Evolutionary conservation across 2,113 vertebrate genomes (phyloP).

Genomic region (Bujurquina vittata): DNA sequence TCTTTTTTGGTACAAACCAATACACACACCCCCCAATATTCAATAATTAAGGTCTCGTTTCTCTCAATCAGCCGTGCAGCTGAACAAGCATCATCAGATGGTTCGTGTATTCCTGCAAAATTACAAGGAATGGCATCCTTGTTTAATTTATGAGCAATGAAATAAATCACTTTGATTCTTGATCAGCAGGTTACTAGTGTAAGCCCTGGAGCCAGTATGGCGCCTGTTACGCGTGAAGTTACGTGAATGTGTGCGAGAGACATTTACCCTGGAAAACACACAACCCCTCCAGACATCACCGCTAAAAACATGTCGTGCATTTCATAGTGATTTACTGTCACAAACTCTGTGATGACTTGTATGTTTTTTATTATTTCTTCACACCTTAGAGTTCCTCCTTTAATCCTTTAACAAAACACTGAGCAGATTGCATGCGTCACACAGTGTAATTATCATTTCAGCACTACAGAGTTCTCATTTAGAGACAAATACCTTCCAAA

Average conservation of each 20-base stretch:
- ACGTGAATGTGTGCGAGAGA: neutral
- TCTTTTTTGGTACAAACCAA: too few relatives aligned
- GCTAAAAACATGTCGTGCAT: neutral
- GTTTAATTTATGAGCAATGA: neutral
- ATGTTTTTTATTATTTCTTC: neutral
- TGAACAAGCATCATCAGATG: neutral
- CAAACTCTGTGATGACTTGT: neutral
- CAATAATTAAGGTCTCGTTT: neutral
- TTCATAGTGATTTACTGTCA: neutral
- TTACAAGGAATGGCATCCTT: neutral
- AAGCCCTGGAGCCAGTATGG: neutral
- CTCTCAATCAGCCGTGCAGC: neutral
- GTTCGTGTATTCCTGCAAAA: neutral
- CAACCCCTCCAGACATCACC: neutral
- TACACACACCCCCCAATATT: too few relatives aligned
- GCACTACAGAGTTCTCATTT: neutral
- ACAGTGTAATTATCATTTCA: slow-evolving; percentile 16
- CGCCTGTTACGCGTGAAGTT: neutral
- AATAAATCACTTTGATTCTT: neutral
- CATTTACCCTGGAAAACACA: neutral
- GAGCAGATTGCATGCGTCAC: neutral
- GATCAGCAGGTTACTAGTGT: slow-evolving; percentile 4
- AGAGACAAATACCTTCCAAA: neutral
- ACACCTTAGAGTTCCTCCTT: neutral
- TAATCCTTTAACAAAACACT: neutral